Base-by-base conservation (phyloP, 2,888 invertebrate species). In the Orchestes rusci region DNA sequence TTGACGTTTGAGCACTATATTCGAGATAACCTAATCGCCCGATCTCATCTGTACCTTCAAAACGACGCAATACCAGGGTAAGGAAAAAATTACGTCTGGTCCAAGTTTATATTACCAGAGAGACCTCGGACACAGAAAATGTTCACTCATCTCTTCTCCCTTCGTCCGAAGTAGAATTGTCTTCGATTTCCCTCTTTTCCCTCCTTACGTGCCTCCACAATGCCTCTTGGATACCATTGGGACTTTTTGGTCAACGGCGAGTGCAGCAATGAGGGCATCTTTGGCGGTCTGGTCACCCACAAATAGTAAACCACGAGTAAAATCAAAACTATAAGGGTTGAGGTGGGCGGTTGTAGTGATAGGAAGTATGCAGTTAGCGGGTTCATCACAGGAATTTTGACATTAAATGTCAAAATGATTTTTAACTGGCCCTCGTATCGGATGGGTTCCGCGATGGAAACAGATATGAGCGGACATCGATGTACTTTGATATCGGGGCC, bases 1-100 rank as follows among this genome's bases (percentile, higher is more conserved):
- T 58, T 58, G 59, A 58, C 56, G 54, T 52, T 48, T 47, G 52
- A 53, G 52, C 56, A 58, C 56, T 53, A 55, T 54, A 57, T 51
- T 47, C 49, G 43, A 56, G 56, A 58, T 57, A 54, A 38, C n/a
- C 47, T 55, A 56, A 58, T 58, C 56, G 51, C 23, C 35, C 37
- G 38, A 45, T 40, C 42, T 38, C 32, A 35, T 7, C 23, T 23
- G 12, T 30, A 12, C 10, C 8, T 12, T 13, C 12, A 10, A 4
- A 10, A n/a, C n/a, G 16, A 4, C 2, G 23, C 12, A 33, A 40
- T 40, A 40, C 40, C 17, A 41, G 40, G 40, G 40, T 28, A n/a
- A 33, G 12, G 13, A 31, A 15, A 40, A 19, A 27, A 37, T 12
- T 19, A n/a, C 18, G 5, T 23, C 23, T 7, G 23, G 5, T 23